Evolutionary conservation across 2,888 invertebrate genomes (phyloP).

Genomic region (Coelopa pilipes): DNA sequence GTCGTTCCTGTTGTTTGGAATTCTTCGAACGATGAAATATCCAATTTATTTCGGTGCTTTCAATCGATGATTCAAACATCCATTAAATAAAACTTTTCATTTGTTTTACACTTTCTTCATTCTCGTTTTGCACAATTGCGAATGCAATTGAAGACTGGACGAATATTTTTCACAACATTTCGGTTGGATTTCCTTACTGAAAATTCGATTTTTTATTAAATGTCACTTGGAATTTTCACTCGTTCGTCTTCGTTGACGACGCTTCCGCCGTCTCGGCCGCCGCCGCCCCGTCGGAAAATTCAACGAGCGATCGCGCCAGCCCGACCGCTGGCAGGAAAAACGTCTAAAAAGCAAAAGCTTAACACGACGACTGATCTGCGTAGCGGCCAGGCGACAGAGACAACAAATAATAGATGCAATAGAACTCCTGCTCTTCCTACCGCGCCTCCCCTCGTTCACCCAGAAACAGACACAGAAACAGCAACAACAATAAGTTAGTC

Average conservation of each 20-base stretch:
- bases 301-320: neutral
- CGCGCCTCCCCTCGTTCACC: neutral
- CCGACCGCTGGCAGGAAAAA: neutral
- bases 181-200: too few relatives aligned
- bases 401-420: conserved; percentile 3
- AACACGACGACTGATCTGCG: conserved; percentile 7
- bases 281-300: conserved; percentile 3
- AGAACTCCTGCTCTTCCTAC: neutral
- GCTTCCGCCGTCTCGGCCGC: too few relatives aligned
- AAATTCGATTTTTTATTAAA: too few relatives aligned
- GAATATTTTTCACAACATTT: too few relatives aligned
- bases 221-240: too few relatives aligned
- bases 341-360: conserved; percentile 29
- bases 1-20: neutral
- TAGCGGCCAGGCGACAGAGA: conserved; percentile 25
- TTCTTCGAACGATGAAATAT: conserved; percentile 1
- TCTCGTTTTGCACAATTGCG: too few relatives aligned
- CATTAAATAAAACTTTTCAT: too few relatives aligned
- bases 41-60: neutral
- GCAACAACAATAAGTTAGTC: neutral
- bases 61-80: neutral
- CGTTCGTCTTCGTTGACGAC: too few relatives aligned
- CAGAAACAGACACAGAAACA: neutral
- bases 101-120: too few relatives aligned
- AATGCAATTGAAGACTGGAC: too few relatives aligned